A percentile compares a stretch with the other conserved stretches of the same genome.
phyloP scores from a whole-genome alignment of 2,113 vertebrate species.

The Anser cygnoides region DNA sequence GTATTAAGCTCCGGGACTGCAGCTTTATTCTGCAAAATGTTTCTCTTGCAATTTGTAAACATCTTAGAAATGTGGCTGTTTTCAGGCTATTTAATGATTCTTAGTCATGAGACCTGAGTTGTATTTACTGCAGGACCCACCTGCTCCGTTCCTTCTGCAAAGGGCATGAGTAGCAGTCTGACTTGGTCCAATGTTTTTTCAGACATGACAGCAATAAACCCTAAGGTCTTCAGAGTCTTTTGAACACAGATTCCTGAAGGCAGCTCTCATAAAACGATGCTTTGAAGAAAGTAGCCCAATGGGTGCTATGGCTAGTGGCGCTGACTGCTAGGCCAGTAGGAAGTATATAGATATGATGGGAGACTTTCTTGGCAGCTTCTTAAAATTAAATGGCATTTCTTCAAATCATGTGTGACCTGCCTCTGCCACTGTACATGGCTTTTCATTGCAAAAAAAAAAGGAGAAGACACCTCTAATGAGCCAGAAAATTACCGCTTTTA shows the following conservation, averaged over 20 bases:
- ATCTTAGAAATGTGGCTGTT: slow-evolving; percentile 15
- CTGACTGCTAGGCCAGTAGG: background rate
- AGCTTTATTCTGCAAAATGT: slow-evolving; percentile 50
- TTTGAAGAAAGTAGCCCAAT: background rate
- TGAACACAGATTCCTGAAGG: background rate
- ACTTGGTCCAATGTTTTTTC: slow-evolving; percentile 17
- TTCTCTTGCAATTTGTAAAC: slow-evolving; percentile 56
- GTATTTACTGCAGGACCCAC: background rate
- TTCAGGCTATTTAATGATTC: slow-evolving; percentile 19
- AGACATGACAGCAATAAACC: background rate
- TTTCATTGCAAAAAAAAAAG: background rate
- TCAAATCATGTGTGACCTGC: background rate
- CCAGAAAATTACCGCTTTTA: background rate
- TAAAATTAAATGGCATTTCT: background rate
- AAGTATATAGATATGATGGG: background rate
- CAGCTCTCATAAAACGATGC: background rate
- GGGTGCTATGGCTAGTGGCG: background rate
- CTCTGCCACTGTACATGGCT: background rate
- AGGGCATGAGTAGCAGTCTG: background rate
- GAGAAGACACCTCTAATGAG: background rate
- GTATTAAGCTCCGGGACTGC: slow-evolving; percentile 62
- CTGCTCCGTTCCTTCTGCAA: background rate
- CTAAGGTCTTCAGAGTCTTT: background rate
- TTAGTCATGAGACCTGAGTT: background rate
- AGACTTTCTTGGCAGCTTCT: background rate